phyloP scores from a whole-genome alignment of 2,797 vertebrate genomes.

The Garrulus glandarius region DNA sequence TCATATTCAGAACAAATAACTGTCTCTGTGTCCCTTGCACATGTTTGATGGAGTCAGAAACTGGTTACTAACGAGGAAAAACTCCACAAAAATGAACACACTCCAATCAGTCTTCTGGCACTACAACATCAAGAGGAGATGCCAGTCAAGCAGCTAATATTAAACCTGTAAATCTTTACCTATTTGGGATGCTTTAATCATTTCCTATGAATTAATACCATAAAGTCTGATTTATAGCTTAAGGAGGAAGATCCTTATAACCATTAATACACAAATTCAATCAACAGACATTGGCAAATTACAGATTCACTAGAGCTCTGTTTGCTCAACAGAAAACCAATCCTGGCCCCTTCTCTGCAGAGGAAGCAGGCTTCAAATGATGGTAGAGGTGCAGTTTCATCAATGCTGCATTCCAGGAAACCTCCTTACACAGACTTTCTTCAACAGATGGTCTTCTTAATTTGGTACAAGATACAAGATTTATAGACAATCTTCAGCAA shows the following conservation, averaged over 20 bases:
- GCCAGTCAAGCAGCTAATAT: constrained; percentile 60
- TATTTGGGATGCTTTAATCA: constrained; percentile 55
- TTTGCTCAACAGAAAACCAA: background rate
- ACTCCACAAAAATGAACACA: constrained; percentile 23
- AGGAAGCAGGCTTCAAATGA: background rate
- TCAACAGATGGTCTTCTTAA: constrained; percentile 35
- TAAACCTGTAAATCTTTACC: constrained; percentile 55
- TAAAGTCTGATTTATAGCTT: constrained; percentile 48
- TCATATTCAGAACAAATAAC: background rate
- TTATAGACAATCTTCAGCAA: background rate
- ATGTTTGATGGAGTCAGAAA: constrained; percentile 2
- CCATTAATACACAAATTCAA: constrained; percentile 56
- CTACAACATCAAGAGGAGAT: background rate
- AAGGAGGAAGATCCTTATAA: constrained; percentile 53
- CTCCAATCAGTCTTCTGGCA: constrained; percentile 30
- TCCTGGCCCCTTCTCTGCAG: background rate
- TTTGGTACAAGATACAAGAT: constrained; percentile 15
- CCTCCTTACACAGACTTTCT: background rate
- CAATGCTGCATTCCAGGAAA: background rate
- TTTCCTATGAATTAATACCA: constrained; percentile 56
- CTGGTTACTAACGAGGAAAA: constrained; percentile 46
- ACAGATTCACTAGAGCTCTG: background rate
- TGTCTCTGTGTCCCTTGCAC: background rate
- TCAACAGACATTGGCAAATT: constrained; percentile 57
- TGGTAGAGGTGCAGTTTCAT: background rate